A percentile compares a stretch with the other conserved stretches of the same genome.
Conservation (phyloP, 2,797 vertebrate species). For the Cichlasoma orientale region DNA sequence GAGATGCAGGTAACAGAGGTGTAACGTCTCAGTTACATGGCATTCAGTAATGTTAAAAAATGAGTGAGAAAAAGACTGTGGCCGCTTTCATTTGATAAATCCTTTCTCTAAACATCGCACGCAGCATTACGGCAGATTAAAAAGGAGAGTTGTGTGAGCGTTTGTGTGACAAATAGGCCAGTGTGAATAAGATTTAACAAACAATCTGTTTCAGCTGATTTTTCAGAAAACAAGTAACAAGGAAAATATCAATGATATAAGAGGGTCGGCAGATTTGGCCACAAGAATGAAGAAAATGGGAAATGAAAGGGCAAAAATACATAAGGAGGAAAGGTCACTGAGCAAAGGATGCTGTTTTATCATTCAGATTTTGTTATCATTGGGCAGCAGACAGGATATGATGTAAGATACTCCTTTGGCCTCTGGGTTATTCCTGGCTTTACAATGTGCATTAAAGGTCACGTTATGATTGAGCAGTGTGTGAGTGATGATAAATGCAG, state of each 20-base stretch:
- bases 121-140: constrained; percentile 44
- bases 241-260: constrained; percentile 33
- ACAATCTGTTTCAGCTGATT: constrained; percentile 67
- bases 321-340: constrained; percentile 37
- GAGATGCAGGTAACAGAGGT: constrained; percentile 85
- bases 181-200: constrained; percentile 58
- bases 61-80: background rate
- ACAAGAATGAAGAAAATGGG: background rate
- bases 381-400: constrained; percentile 54
- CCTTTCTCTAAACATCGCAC: constrained; percentile 12
- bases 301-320: background rate
- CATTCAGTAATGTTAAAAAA: background rate
- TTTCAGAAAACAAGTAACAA: constrained; percentile 43
- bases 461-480: background rate
- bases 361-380: constrained; percentile 41
- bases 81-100: constrained; percentile 24
- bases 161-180: constrained; percentile 44
- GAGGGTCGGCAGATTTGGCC: constrained; percentile 40
- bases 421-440: background rate
- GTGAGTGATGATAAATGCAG: background rate
- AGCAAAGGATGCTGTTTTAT: constrained; percentile 2
- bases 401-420: constrained; percentile 33
- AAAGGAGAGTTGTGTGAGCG: constrained; percentile 13
- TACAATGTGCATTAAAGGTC: constrained; percentile 51
- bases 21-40: background rate